Base-by-base conservation (phyloP, 2,888 invertebrate species). In the Caenorhabditis doughertyi region DNA sequence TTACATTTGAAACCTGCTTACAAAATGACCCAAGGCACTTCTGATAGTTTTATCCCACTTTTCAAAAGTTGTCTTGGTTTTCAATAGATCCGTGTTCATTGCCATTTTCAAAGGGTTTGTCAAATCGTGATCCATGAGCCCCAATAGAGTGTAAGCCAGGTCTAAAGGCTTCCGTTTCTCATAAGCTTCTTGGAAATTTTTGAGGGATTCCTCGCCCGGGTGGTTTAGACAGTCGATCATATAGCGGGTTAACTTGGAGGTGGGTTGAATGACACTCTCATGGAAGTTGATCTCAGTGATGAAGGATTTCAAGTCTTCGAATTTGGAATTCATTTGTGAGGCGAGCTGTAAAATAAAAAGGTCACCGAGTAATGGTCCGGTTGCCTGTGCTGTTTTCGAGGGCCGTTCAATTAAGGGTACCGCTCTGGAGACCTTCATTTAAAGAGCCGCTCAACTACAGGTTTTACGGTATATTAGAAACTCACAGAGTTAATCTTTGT, bases 21-120 rank as follows among this genome's bases (percentile, higher is more conserved):
- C 55, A 16, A 56, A 25, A 13, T 56, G 3, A 3, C 55, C 55
- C 1, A 56, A 18, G 2, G 32, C 32, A n/a, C 32, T 32, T 25
- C 7, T 25, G 18, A 56, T 29, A 32, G 32, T 29, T 1, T n/a
- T n/a, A 3, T 56, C 32, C 55, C 55, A 56, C n/a, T 56, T 56
- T 11, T 32, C n/a, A n/a, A 56, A 56, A 3, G 55, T 56, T 11
- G 55, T n/a, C 13, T 56, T 56, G 25, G 55, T 56, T n/a, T 56
- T 56, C 9, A 32, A 29, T 25, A 32, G 29, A n/a, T 56, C 55
- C n/a, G 16, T 4, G 5, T 3, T 5, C 55, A 56, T 56, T n/a
- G 55, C n/a, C 55, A 56, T 56, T 8, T 32, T 18, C 29, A 56
- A 32, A 7, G 55, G 55, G 8, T 56, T 56, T 5, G 55, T 56